phyloP scores from a whole-genome alignment of 2,113 vertebrate species.

The Vidua chalybeata region DNA sequence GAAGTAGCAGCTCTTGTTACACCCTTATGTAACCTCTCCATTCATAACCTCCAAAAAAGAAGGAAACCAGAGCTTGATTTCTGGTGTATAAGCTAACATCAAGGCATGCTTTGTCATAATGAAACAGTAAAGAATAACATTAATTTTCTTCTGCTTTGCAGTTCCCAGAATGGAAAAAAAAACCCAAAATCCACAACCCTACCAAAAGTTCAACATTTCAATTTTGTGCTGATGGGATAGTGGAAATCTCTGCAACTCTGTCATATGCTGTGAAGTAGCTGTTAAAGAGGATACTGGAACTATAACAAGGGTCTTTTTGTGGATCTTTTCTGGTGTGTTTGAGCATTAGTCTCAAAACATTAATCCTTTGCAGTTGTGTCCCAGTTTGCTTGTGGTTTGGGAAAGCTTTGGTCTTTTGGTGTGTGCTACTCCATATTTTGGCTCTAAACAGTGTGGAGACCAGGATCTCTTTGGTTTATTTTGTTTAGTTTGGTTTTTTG shows the following conservation, averaged over 20 bases:
- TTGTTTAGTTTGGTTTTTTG: background rate
- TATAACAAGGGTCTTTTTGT: background rate
- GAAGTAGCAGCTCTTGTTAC: constrained; percentile 66
- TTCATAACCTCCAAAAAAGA: constrained; percentile 42
- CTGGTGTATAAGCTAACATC: constrained; percentile 11
- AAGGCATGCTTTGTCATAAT: background rate
- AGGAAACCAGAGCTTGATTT: constrained; percentile 33
- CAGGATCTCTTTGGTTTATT: background rate
- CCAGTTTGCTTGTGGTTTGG: background rate
- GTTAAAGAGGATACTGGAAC: background rate
- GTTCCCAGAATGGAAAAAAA: background rate
- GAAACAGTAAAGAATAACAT: background rate
- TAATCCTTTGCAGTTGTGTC: background rate
- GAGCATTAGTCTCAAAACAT: background rate
- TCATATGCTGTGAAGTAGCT: background rate
- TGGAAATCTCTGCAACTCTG: background rate
- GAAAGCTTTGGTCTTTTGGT: background rate
- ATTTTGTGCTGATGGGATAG: rapidly evolving
- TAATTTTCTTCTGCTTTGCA: background rate
- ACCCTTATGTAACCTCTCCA: constrained; percentile 58
- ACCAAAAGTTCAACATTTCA: background rate
- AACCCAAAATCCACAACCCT: background rate
- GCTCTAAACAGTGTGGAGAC: background rate
- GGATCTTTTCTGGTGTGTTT: background rate
- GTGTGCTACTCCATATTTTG: background rate